Evolutionary conservation across 2,113 vertebrate genomes (phyloP), one percentile per base, ranked within the genome.

Genomic region (Redunca redunca): DNA sequence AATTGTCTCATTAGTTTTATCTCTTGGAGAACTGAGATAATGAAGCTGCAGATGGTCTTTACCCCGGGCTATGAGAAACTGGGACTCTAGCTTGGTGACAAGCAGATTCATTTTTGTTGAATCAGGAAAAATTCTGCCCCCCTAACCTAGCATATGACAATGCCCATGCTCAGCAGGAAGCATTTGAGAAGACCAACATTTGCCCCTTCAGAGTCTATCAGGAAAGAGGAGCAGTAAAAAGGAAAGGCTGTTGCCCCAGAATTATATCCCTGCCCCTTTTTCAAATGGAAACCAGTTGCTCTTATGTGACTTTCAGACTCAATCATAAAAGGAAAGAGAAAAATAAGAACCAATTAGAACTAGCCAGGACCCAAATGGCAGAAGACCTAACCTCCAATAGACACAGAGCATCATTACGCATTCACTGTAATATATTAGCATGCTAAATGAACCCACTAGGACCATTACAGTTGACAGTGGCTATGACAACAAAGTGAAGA

Each of bases 401-500:
- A 21, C 8, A 71, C 7, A 36, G 17, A 71, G 64, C n/a, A 2
- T 36, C n/a, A 21, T 71, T 71, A 36, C 0, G 0, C 64, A 71
- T 71, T 21, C 64, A 71, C 2, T 19, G 64, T 5, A 58, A 26
- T 12, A 58, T 12, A 58, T 0, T 12, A 58, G 57, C 57, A 26
- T 26, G 57, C 25, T 58, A 58, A 58, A 58, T 58, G 57, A 26
- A 26, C 57, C 10, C 57, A 58, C 57, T 9, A 58, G 57, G 57
- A 26, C 25, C 10, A 26, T 25, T 12, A 58, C 55, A 57, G 55
- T 25, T 57, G 55, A 25, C 9, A 57, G 0, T 57, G 55, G 9
- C 0, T 57, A 25, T 16, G 60, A 16, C 1, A 3, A 64, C 60
- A 64, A 30, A 15, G 11, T 2, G 14, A 64, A 64, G 60, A 62